A percentile compares a stretch with the other conserved stretches of the same genome.
Conservation (phyloP, 53 echinoderm and acorn worm genomes). For the Antedon mediterranea region DNA sequence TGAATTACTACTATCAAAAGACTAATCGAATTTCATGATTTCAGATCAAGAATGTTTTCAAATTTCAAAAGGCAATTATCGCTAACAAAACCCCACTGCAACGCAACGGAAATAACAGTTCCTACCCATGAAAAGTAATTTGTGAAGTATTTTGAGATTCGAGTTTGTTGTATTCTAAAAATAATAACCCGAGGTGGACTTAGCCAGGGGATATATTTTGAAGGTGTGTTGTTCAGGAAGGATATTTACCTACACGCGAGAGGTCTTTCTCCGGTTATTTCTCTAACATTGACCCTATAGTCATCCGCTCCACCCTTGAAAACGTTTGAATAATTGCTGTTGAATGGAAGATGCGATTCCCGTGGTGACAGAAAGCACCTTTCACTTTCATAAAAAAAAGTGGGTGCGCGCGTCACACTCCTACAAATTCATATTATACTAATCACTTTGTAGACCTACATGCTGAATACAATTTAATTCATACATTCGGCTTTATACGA, state of each 20-base stretch:
- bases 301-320: neutral
- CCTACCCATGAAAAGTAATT: neutral
- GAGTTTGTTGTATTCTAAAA: neutral
- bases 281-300: constrained; percentile 1
- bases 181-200: neutral
- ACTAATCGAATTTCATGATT: neutral
- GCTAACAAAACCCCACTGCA: neutral
- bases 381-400: neutral
- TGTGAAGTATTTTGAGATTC: neutral
- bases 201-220: neutral
- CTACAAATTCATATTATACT: too few relatives aligned
- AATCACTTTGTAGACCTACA: too few relatives aligned
- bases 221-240: neutral
- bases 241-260: neutral
- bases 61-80: neutral
- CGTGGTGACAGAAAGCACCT: neutral
- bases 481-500: too few relatives aligned
- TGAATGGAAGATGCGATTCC: neutral
- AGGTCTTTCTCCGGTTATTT: neutral
- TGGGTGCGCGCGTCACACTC: too few relatives aligned
- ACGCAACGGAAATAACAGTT: neutral
- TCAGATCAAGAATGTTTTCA: neutral
- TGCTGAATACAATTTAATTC: too few relatives aligned
- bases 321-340: neutral
- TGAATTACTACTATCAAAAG: neutral